Base-by-base conservation (phyloP, 2,113 vertebrate species). In the Lipotes vexillifer region DNA sequence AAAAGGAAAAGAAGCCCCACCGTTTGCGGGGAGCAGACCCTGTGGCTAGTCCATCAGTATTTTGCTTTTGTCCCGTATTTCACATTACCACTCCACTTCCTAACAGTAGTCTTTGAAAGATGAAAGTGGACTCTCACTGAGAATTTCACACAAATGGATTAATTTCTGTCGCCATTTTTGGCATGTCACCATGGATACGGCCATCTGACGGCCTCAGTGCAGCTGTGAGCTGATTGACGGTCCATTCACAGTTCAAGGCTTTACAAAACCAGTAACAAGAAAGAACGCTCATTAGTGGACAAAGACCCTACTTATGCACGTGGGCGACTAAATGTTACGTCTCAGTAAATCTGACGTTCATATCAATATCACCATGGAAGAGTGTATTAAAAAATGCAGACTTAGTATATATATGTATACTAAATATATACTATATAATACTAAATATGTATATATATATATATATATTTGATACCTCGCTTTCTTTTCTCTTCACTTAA, bases 141-240 rank as follows among this genome's bases (percentile, higher is more conserved):
- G 97, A 93, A 96, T 88, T 92, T 66, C 95, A 96, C 74, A 97
- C 95, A 93, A 94, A 96, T 92, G 96, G 95, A 98, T 96, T 97
- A 97, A 97, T 97, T 96, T 88, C 90, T 21, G 69, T 90, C 74
- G 2, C 95, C 97, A 93, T 96, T 97, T 97, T 90, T 89, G 97
- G 97, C 92, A 72, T 2, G 96, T 98, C 31, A 59, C 97, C 97
- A 97, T 98, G 97, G 97, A 93, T 87, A 97, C 97, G 27, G 94
- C 83, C 92, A 85, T 97, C 92, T 12, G 74, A 96, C 11, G 27
- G 75, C 85, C 75, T 95, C 55, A 0, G 27, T 63, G 94, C 96
- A 61, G 68, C 96, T 97, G 96, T 44, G 96, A 88, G 83, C 77
- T 98, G 97, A 96, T 88, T 97, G 97, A 96, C n/a, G 1, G 90